Evolutionary conservation across 1,140 invertebrate genomes (phyloP).

Genomic region (Armadillidium nasatum): DNA sequence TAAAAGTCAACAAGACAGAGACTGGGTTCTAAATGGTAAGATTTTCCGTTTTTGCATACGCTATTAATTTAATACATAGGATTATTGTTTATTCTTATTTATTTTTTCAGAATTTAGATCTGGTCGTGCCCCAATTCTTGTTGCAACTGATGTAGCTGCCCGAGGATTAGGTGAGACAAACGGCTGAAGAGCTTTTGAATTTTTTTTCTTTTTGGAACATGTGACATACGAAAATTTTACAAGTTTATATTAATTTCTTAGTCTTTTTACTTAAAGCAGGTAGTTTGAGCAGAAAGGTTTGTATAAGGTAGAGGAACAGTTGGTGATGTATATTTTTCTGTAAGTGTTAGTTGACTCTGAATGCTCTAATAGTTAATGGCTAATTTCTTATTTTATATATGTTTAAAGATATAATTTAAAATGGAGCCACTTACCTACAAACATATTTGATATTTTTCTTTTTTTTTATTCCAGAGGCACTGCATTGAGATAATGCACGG

Average conservation of each 20-base stretch:
- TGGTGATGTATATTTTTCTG: neutral
- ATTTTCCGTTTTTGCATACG: neutral
- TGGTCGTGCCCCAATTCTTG: constrained; percentile 83
- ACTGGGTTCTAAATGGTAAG: constrained; percentile 79
- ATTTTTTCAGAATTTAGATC: constrained; percentile 76
- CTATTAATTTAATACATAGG: neutral
- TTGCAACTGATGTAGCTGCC: constrained; percentile 97
- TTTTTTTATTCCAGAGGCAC: constrained; percentile 1
- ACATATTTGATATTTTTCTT: neutral
- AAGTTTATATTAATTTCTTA: neutral
- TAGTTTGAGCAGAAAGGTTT: neutral
- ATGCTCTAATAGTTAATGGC: constrained; percentile 1
- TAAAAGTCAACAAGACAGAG: constrained; percentile 92
- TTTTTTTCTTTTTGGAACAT: neutral
- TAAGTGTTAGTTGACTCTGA: constrained; percentile 2
- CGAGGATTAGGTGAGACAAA: constrained; percentile 84
- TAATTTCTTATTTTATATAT: neutral
- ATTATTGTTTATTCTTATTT: neutral
- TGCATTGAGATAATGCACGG: constrained; percentile 3
- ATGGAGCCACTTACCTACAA: neutral
- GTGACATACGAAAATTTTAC: neutral
- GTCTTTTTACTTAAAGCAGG: neutral
- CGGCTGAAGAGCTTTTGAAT: neutral
- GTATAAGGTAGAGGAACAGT: neutral
- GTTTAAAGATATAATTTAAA: neutral